Base-by-base conservation (phyloP, 92 coral and sea anemone species). In the Virgularia gustaviana region DNA sequence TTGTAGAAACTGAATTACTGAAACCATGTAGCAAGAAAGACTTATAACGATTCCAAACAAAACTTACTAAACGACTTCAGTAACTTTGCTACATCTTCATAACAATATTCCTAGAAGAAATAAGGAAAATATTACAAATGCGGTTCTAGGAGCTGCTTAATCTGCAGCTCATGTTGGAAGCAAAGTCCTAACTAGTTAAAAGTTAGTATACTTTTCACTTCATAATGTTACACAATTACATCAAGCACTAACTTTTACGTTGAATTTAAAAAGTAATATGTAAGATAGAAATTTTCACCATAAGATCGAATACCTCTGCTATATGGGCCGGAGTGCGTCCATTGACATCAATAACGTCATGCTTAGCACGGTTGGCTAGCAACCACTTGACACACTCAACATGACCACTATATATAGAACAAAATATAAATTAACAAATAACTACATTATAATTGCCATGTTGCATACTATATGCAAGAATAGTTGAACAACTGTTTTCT, bases 341-440 rank as follows among this genome's bases (percentile, higher is more conserved):
- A 70, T 89, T 89, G 36, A 53, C 87, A 78, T 94, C 99, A 29
- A 70, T 73, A 3, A 86, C 89, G 20, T 94, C 96, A 53, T 64
- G 65, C 65, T 81, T 78, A 0, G 89, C 88, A 70, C 96, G 80
- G 83, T 94, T 94, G 7, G 94, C 85, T 38, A 89, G 77, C 9
- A 94, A 89, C 99, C 99, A 94, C 60, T 89, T 89, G 10, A 89
- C 96, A 54, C 99, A 94, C 63, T 94, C 96, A 24, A 83, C 44
- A 47, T 80, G 90, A 23, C 99, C 99, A 57, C 99, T 94, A 31
- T 11, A 79, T 59, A 28, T 39, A 29, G 16, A 10, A 23, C 28
- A 56, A 27, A 23, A 6, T 2, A 8, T 32, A 4, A 55, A 55
- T 4, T 16, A 42, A 33, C 52, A 63, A 4, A 3, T 11, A 45